phyloP scores from a whole-genome alignment of 2,888 invertebrate genomes.

The Stictocephala bisonia region DNA sequence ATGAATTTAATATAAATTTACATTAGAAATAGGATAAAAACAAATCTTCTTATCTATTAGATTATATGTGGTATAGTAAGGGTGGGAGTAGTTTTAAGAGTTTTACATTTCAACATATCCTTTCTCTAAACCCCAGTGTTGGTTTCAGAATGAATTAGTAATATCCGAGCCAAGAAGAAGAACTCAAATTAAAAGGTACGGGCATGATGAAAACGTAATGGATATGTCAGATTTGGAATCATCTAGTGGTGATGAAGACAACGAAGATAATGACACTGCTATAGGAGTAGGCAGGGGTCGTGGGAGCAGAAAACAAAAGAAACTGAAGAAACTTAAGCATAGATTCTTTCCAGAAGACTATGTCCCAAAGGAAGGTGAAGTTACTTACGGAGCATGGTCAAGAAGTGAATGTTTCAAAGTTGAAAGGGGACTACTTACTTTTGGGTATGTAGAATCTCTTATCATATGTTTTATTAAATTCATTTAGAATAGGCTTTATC shows the following conservation, averaged over 20 bases:
- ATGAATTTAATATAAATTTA: no score
- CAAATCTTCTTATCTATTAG: no score
- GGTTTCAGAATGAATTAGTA: conserved; percentile 89
- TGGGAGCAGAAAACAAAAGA: conserved; percentile 58
- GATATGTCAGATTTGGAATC: conserved; percentile 95
- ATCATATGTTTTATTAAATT: no score
- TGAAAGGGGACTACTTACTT: conserved; percentile 93
- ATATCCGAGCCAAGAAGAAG: conserved; percentile 94
- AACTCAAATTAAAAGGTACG: conserved; percentile 96
- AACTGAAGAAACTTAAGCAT: conserved; percentile 69
- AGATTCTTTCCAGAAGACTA: conserved; percentile 80
- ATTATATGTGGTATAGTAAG: no score
- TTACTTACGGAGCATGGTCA: conserved; percentile 93
- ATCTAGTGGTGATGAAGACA: conserved; percentile 79
- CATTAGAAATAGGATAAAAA: no score
- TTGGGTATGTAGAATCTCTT: conserved; percentile 74
- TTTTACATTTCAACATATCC: no score
- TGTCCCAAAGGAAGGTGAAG: conserved; percentile 80
- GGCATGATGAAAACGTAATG: conserved; percentile 91
- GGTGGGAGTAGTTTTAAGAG: no score
- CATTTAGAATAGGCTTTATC: no score
- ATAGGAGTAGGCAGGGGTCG: conserved; percentile 72
- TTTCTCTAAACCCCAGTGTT: no score
- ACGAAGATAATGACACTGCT: conserved; percentile 75
- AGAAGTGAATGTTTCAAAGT: conserved; percentile 98